A percentile compares a stretch with the other conserved stretches of the same genome.
Conservation (phyloP, 2,888 invertebrate species). For the Melanophora roralis region DNA sequence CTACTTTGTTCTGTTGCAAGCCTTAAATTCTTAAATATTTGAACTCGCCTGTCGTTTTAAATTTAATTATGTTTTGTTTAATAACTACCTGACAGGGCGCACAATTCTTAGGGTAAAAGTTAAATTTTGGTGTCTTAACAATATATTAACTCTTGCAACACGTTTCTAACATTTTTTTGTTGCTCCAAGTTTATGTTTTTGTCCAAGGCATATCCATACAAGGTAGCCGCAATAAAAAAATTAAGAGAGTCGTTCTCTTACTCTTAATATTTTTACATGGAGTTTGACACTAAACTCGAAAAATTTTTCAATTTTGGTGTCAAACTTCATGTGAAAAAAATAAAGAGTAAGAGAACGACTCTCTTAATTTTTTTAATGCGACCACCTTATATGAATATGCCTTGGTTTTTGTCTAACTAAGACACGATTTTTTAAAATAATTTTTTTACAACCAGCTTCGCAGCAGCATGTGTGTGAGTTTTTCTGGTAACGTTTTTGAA, state of each 20-base stretch:
- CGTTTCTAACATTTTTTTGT: slow-evolving; percentile 29
- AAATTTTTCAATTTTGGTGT: no score
- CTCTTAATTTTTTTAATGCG: no score
- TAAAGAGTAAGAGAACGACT: no score
- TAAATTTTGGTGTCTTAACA: slow-evolving; percentile 28
- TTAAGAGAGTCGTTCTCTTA: no score
- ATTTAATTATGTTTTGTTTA: slow-evolving; percentile 7
- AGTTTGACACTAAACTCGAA: no score
- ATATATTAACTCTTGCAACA: slow-evolving; percentile 45
- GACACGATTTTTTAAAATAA: slow-evolving; percentile 32
- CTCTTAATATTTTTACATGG: no score
- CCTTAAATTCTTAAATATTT: no score
- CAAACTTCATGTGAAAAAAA: no score
- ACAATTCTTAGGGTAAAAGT: slow-evolving; percentile 27
- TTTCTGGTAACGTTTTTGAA: slow-evolving; percentile 8
- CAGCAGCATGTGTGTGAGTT: background rate
- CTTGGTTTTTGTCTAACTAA: background rate
- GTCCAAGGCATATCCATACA: background rate
- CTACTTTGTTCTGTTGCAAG: no score
- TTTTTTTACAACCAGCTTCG: background rate
- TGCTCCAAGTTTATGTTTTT: background rate
- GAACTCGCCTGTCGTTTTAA: slow-evolving; percentile 9
- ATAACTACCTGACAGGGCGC: slow-evolving; percentile 42
- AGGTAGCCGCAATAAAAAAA: no score
- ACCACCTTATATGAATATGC: no score